phyloP scores from a whole-genome alignment of 2,113 vertebrate species.

The Nothocercus nigrocapillus region DNA sequence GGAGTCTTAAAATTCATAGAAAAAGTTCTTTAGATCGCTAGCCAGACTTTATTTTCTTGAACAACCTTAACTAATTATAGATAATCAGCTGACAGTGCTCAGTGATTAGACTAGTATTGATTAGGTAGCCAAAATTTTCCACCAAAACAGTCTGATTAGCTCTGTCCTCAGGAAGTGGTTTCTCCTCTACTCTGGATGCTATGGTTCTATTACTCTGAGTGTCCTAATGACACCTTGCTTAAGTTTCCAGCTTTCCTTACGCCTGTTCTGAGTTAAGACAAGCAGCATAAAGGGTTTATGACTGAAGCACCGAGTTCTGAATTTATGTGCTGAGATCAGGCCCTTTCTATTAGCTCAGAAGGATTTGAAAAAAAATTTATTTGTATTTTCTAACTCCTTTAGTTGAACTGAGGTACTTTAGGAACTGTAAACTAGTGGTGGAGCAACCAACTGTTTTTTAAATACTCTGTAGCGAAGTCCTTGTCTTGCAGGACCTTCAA shows the following conservation, averaged over 20 bases:
- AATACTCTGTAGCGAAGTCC: not conserved
- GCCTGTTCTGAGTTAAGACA: not conserved
- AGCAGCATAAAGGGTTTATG: not conserved
- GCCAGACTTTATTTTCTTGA: not conserved
- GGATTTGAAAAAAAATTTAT: not conserved
- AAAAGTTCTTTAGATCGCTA: not conserved
- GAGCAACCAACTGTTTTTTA: rapidly evolving
- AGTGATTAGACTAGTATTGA: not conserved
- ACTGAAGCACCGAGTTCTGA: not conserved
- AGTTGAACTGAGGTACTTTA: not conserved
- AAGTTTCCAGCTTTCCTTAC: rapidly evolving
- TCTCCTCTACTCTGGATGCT: too few relatives aligned
- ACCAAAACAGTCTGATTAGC: not conserved
- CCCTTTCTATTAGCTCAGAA: not conserved
- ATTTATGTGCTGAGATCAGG: not conserved
- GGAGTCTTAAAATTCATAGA: not conserved
- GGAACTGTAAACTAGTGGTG: not conserved
- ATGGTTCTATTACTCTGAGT: not conserved
- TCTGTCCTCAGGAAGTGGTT: not conserved
- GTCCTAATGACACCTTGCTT: rapidly evolving
- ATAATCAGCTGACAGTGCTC: not conserved
- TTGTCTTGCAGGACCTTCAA: not conserved
- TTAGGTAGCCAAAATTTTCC: not conserved
- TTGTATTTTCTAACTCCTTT: not conserved
- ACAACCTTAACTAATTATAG: not conserved